Base-by-base conservation (phyloP, 1,140 invertebrate species). In the Sycobia sp. region DNA sequence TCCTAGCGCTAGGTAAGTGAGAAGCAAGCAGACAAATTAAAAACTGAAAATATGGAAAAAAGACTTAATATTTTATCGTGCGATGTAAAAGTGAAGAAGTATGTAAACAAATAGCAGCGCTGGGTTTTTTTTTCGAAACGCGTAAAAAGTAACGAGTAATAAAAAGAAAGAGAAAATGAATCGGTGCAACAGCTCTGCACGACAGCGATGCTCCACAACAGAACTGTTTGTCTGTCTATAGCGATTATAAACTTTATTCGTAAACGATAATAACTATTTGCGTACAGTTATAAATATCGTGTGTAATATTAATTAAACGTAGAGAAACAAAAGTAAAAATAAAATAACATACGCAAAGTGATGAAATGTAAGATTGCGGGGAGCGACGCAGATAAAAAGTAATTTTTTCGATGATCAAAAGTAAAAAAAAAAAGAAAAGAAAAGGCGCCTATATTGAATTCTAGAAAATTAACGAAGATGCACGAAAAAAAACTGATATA, bases 261-360 rank as follows among this genome's bases (percentile, higher is more conserved):
- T 76, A 50, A 63, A 80, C 72, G 71, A 73, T 69, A 67, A 79
- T 75, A 73, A 63, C 61, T 63, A 71, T 78, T 73, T 76, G 73
- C 76, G 76, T 78, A 80, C 69, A 76, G 74, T 80, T 79, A 62
- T 67, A 77, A 79, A 76, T 79, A 80, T 78, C 74, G 76, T 81
- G 76, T 80, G 78, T 81, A 80, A 77, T 78, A 76, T 79, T 79
- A 76, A 62, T 62, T 62, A 54, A 62, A 46, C 27, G 41, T 62
- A 62, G 53, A 55, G 23, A 49, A 27, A 49, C 55, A 54, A 20
- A 62, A 49, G 14, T 25, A 50, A 25, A 18, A 47, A 41, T 32
- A 10, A 53, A 61, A n/a, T 20, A 47, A 29, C 9, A 25, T 43
- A 36, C 11, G 50, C 22, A n/a, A n/a, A n/a, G n/a, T n/a, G n/a